Evolutionary conservation across 2,113 vertebrate genomes (phyloP).

Genomic region (Pachypanchax playfairii): DNA sequence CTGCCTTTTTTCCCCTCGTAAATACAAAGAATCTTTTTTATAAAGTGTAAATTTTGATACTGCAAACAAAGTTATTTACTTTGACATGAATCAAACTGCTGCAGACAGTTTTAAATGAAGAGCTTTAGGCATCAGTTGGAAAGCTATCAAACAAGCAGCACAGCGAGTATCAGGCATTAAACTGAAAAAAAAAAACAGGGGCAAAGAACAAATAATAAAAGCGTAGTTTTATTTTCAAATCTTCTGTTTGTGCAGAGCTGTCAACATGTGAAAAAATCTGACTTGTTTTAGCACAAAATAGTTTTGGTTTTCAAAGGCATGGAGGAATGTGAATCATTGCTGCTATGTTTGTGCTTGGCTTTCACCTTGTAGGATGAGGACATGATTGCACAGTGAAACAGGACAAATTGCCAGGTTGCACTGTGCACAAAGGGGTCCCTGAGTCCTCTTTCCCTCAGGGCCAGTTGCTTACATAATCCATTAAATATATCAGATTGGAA

Average conservation of each 20-base stretch:
- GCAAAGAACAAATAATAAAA: slow-evolving; percentile 35
- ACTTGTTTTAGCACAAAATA: slow-evolving; percentile 10
- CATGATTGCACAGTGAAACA: slow-evolving; percentile 23
- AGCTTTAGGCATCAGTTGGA: slow-evolving; percentile 24
- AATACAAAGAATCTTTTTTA: not conserved
- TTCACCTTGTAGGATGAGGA: slow-evolving; percentile 19
- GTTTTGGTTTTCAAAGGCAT: slow-evolving; percentile 18
- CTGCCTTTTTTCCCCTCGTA: slow-evolving; percentile 1
- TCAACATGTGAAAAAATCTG: slow-evolving; percentile 20
- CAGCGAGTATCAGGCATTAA: slow-evolving; percentile 39
- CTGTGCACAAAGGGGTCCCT: slow-evolving; percentile 26
- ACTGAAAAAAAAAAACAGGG: slow-evolving; percentile 29
- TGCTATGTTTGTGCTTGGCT: slow-evolving; percentile 10
- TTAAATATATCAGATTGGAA: slow-evolving; percentile 35
- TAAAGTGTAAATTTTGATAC: not conserved
- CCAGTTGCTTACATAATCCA: slow-evolving; percentile 32
- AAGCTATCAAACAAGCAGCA: slow-evolving; percentile 37
- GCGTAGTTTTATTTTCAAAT: slow-evolving; percentile 21
- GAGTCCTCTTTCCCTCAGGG: slow-evolving; percentile 11
- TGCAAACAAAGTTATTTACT: slow-evolving; percentile 13
- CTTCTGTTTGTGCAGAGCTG: slow-evolving; percentile 28
- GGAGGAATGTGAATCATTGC: slow-evolving; percentile 23
- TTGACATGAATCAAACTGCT: slow-evolving; percentile 35
- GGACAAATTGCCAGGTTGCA: slow-evolving; percentile 38
- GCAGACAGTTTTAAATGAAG: slow-evolving; percentile 23